These are phyloP conservation scores for Zhuqinia jingwanae DNA, from an alignment of 2,888 invertebrate species.

Conservation along the genomic window DNA sequence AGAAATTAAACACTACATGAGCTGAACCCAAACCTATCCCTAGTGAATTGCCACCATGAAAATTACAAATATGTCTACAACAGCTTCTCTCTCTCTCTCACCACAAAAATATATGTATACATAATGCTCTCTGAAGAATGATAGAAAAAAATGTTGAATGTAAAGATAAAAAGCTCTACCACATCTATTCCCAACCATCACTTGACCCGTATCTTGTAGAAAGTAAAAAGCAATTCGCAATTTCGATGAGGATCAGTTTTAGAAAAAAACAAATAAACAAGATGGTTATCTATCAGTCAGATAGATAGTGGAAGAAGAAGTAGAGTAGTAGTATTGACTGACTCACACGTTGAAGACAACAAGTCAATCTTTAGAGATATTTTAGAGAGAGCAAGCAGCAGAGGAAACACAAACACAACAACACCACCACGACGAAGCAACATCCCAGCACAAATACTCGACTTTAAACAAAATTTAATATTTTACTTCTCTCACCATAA, in stretches of 20 bases:
- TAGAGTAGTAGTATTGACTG: too few species aligned
- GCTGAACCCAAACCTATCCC: background rate
- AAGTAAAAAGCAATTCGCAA: conserved; percentile 24
- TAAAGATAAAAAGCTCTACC: background rate
- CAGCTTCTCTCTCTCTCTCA: too few species aligned
- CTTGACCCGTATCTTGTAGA: conserved; percentile 35
- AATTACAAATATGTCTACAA: background rate
- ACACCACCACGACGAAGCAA: background rate
- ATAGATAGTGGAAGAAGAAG: too few species aligned
- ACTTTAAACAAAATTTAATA: conserved; percentile 71
- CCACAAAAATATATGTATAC: too few species aligned
- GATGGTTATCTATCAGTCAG: conserved; percentile 15
- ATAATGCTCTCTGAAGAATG: too few species aligned
- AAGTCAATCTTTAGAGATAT: too few species aligned
- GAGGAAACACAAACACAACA: background rate
- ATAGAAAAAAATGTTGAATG: background rate
- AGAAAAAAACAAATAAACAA: too few species aligned
- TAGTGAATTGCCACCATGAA: conserved; percentile 8
- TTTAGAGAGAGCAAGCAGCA: background rate
- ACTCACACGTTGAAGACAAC: too few species aligned
- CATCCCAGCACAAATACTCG: conserved; percentile 19
- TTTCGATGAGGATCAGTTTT: conserved; percentile 28
- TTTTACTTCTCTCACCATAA: conserved; percentile 61
- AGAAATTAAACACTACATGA: background rate
- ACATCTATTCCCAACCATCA: background rate